These are phyloP conservation scores for Pangasius sanitwongsei DNA, from an alignment of 2,797 vertebrate species.

Conservation along the genomic window DNA sequence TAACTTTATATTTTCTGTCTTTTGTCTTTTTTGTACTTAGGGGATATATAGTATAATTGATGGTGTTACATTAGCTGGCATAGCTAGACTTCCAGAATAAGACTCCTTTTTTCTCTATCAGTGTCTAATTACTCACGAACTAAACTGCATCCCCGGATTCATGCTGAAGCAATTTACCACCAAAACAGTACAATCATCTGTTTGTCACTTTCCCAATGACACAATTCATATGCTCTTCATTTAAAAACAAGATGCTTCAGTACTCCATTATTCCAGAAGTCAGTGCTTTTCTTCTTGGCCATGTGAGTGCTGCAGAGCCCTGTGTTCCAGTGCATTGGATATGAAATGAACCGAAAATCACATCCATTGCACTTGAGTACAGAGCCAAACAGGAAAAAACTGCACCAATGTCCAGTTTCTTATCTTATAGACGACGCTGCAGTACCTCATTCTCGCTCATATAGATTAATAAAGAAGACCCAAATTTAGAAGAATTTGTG, in stretches of 20 bases:
- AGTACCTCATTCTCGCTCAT: neutral
- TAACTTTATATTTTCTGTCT: neutral
- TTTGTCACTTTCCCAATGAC: neutral
- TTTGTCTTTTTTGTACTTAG: neutral
- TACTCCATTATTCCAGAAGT: neutral
- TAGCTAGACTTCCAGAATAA: neutral
- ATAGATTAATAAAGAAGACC: neutral
- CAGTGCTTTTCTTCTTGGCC: neutral
- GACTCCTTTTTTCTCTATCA: neutral
- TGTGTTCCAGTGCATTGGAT: neutral
- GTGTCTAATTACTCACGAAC: neutral
- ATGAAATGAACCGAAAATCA: neutral
- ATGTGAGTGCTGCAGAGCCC: neutral
- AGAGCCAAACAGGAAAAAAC: neutral
- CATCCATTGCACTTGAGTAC: neutral
- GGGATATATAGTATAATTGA: neutral
- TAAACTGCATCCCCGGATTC: neutral
- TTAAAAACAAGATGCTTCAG: neutral
- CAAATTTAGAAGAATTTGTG: neutral
- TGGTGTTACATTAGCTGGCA: too few species aligned
- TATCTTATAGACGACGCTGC: neutral
- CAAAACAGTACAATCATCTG: neutral
- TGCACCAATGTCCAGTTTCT: neutral
- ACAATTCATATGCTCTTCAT: neutral
- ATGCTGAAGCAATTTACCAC: neutral